Base-by-base conservation (phyloP, 2,113 vertebrate genomes). In the Miniopterus natalensis region DNA sequence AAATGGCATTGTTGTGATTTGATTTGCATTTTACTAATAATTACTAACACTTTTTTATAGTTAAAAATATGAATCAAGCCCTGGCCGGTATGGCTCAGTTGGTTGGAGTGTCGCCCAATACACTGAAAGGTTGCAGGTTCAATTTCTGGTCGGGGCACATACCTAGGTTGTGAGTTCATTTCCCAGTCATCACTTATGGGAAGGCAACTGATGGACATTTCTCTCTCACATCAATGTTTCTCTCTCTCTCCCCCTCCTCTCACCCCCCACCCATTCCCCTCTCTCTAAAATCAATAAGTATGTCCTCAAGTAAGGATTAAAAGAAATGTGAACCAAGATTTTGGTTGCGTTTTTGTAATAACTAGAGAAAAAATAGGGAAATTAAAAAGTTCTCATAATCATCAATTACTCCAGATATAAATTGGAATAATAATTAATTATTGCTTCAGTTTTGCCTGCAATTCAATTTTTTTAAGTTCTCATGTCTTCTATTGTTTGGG, bases 381-480 rank as follows among this genome's bases (percentile, higher is more conserved):
- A 70, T 66, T 59, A 81, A 77, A 68, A 92, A 92, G 61, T 80
- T 65, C 12, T 66, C 4, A 6, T 79, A 61, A 45, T 83, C 53
- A 15, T 65, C n/a, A 59, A 27, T 88, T 85, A 61, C n/a, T 84
- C 78, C 12, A 91, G 31, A 21, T 93, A 42, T 65, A 18, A 87
- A n/a, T 40, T 88, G 4, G 13, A 91, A 65, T 61, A 71, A 80
- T 90, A 73, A 75, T 81, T 80, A 73, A 57, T 73, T 81, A 66
- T 55, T 61, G 2, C 11, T 70, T 74, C 80, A 81, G 49, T 90
- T 95, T 78, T 71, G 23, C 25, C 65, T 68, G 14, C 5, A 5
- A 6, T 68, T 74, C 9, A 20, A 0, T 45, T 51, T 89, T 68
- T 23, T 55, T 74, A 1, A 63, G 15, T 84, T 89, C 17, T 47